These are phyloP conservation scores for Umimayanthus chanpuru DNA, from an alignment of 92 coral and sea anemone species.

Conservation along the genomic window DNA sequence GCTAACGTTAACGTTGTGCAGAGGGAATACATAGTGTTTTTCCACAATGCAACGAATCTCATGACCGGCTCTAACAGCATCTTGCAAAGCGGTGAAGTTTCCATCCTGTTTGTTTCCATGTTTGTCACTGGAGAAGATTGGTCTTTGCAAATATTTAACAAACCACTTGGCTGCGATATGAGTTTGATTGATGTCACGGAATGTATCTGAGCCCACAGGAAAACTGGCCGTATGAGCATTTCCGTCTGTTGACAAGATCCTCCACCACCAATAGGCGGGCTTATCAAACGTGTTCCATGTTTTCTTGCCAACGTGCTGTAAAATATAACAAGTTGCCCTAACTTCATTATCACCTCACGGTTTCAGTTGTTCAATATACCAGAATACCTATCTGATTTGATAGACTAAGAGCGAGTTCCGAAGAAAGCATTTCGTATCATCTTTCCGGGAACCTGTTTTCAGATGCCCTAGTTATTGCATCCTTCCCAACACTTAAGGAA, in stretches of 20 bases:
- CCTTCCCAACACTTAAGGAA: too few species aligned
- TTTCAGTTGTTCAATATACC: too few species aligned
- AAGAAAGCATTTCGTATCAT: too few species aligned
- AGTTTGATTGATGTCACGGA: constrained; percentile 40
- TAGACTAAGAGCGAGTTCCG: too few species aligned
- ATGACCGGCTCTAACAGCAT: constrained; percentile 53
- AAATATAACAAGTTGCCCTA: not conserved
- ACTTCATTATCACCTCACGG: too few species aligned
- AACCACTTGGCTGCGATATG: constrained; percentile 59
- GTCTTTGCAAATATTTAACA: constrained; percentile 28
- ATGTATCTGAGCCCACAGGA: constrained; percentile 63
- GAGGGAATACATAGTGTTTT: constrained; percentile 49
- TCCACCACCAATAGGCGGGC: constrained; percentile 48
- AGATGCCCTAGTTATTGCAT: too few species aligned
- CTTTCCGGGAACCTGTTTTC: too few species aligned
- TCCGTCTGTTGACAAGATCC: constrained; percentile 44
- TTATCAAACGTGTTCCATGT: not conserved
- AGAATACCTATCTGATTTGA: too few species aligned
- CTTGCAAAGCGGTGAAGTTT: constrained; percentile 42
- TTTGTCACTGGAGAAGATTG: constrained; percentile 56
- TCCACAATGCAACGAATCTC: constrained; percentile 62
- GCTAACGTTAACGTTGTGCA: constrained; percentile 62
- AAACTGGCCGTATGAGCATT: constrained; percentile 47
- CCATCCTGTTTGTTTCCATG: constrained; percentile 53
- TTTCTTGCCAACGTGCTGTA: not conserved